phyloP scores from a whole-genome alignment of 2,888 invertebrate genomes.

The Acleris literana region DNA sequence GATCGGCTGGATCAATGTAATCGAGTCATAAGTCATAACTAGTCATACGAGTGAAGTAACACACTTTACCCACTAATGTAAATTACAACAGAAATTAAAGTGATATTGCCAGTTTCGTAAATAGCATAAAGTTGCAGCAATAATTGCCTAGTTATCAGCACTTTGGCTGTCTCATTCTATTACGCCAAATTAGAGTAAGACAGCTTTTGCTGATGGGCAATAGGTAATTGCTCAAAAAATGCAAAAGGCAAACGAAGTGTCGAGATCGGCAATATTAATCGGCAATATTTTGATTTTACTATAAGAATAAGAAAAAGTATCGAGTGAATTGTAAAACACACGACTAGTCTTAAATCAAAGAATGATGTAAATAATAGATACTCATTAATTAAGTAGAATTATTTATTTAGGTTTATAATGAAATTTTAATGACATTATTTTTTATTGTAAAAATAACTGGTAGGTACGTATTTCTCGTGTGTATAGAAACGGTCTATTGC shows the following conservation, averaged over 20 bases:
- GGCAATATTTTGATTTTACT: conserved; percentile 34
- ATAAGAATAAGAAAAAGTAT: conserved; percentile 14
- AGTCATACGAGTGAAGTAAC: no score
- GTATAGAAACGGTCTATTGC: conserved; percentile 44
- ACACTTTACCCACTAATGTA: no score
- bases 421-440: conserved; percentile 64
- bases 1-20: no score
- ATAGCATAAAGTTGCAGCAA: no score
- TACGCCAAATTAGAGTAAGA: no score
- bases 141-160: no score
- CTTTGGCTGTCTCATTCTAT: no score
- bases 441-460: conserved; percentile 57
- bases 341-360: conserved; percentile 76
- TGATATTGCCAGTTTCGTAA: no score
- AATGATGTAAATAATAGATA: conserved; percentile 80
- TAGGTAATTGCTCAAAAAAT: no score
- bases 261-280: conserved; percentile 28
- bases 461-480: conserved; percentile 44
- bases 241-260: conserved; percentile 3
- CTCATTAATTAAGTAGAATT: conserved; percentile 78
- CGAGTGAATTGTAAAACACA: conserved; percentile 48
- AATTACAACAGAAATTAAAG: no score
- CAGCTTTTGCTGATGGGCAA: no score
- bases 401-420: conserved; percentile 71
- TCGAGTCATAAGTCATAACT: no score